Conservation (phyloP, 1,140 invertebrate genomes). For the Samia ricini region DNA sequence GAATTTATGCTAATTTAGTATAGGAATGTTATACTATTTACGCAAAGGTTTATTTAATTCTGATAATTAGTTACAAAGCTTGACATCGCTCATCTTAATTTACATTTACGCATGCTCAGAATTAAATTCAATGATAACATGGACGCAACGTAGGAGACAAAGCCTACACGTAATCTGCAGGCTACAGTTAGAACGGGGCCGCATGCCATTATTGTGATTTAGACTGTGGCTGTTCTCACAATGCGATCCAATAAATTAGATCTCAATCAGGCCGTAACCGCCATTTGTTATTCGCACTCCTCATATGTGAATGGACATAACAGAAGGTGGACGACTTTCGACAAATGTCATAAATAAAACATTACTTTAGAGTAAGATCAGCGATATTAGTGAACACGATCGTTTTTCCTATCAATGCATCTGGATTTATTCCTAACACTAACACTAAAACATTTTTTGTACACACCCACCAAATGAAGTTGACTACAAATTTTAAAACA, state of each 20-base stretch:
- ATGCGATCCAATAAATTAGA: slow-evolving; percentile 66
- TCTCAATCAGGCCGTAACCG: slow-evolving; percentile 64
- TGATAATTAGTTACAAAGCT: no score
- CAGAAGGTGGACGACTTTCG: slow-evolving; percentile 16
- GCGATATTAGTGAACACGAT: no score
- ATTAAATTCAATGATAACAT: slow-evolving; percentile 3
- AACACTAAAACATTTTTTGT: slow-evolving; percentile 7
- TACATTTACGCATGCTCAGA: not conserved
- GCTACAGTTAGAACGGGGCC: slow-evolving; percentile 33
- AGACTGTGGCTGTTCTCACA: slow-evolving; percentile 60
- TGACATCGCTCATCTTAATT: not conserved
- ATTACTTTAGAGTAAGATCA: no score
- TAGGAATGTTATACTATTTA: no score
- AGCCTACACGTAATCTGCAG: slow-evolving; percentile 24
- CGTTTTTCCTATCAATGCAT: no score
- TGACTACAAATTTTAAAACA: no score
- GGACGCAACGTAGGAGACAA: slow-evolving; percentile 7
- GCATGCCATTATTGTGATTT: slow-evolving; percentile 67
- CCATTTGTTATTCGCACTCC: slow-evolving; percentile 57
- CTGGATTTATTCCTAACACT: slow-evolving; percentile 3
- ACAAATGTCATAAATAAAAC: slow-evolving; percentile 12
- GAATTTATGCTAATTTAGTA: no score
- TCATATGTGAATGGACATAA: slow-evolving; percentile 24
- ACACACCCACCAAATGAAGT: no score
- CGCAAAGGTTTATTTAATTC: no score